phyloP scores from a whole-genome alignment of 1,140 invertebrate species.

The Amyelois transitella region DNA sequence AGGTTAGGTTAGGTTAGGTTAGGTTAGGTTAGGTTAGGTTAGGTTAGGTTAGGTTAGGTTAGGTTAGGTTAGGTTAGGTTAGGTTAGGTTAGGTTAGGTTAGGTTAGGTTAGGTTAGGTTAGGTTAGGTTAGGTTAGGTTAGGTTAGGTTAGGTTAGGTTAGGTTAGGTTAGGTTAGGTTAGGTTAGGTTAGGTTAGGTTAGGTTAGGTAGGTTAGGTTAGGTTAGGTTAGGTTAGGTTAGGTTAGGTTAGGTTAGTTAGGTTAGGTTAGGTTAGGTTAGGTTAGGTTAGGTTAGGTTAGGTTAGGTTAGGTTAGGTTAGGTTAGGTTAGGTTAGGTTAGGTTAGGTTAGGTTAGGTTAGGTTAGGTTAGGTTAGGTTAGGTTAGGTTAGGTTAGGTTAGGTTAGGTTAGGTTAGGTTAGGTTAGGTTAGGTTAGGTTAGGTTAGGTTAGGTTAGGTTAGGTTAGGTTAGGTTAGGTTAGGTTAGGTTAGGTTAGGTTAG shows the following conservation, averaged over 20 bases:
- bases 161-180: slow-evolving; percentile 26
- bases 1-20: slow-evolving; percentile 22
- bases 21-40: too few relatives aligned
- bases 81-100: slow-evolving; percentile 21
- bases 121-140: slow-evolving; percentile 23
- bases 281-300: slow-evolving; percentile 22
- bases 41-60: slow-evolving; percentile 22
- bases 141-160: slow-evolving; percentile 22
- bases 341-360: slow-evolving; percentile 16
- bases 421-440: slow-evolving; percentile 27
- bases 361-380: slow-evolving; percentile 28
- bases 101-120: slow-evolving; percentile 23
- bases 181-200: slow-evolving; percentile 20
- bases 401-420: slow-evolving; percentile 28
- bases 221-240: slow-evolving; percentile 11
- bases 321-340: slow-evolving; percentile 24
- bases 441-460: slow-evolving; percentile 26
- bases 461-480: slow-evolving; percentile 26
- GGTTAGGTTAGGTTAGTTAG: slow-evolving; percentile 24
- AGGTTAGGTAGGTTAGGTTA: slow-evolving; percentile 11
- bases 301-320: slow-evolving; percentile 22
- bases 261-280: slow-evolving; percentile 20
- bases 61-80: slow-evolving; percentile 26
- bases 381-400: slow-evolving; percentile 30
- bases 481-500: slow-evolving; percentile 27